Evolutionary conservation across 2,797 vertebrate species (phyloP).

Genomic region (Gymnoscopelus microlampas): DNA sequence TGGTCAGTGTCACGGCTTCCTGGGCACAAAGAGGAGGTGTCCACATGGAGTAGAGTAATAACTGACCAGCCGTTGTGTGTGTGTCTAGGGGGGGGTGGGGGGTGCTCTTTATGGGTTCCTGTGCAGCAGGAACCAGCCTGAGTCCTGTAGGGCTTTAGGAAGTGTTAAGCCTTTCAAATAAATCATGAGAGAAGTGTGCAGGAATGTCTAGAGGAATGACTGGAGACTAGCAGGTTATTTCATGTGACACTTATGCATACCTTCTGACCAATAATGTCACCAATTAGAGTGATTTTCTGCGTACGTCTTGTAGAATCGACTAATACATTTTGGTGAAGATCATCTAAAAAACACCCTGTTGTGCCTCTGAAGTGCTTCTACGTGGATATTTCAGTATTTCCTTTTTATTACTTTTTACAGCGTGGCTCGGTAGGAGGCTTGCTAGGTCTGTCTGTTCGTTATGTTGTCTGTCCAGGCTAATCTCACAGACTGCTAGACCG

Average conservation of each 20-base stretch:
- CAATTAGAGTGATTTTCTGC: too few species aligned
- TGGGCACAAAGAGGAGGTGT: constrained; percentile 50
- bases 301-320: too few species aligned
- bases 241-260: not conserved
- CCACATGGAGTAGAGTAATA: constrained; percentile 24
- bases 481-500: too few species aligned
- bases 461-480: too few species aligned
- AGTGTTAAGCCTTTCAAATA: constrained; percentile 2
- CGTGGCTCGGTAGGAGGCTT: too few species aligned
- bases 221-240: not conserved
- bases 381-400: too few species aligned
- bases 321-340: too few species aligned
- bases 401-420: too few species aligned
- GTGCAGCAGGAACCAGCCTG: constrained; percentile 15
- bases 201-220: constrained; percentile 4
- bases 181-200: not conserved
- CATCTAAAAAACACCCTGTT: too few species aligned
- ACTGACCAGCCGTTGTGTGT: constrained; percentile 40
- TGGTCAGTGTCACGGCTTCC: constrained; percentile 42
- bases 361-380: too few species aligned
- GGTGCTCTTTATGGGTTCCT: constrained; percentile 26
- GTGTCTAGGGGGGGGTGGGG: not conserved
- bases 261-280: too few species aligned
- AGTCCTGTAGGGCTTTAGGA: constrained; percentile 14
- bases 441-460: too few species aligned